These are phyloP conservation scores for Rotaria macrura DNA, from an alignment of 2,888 invertebrate genomes.

Conservation along the genomic window DNA sequence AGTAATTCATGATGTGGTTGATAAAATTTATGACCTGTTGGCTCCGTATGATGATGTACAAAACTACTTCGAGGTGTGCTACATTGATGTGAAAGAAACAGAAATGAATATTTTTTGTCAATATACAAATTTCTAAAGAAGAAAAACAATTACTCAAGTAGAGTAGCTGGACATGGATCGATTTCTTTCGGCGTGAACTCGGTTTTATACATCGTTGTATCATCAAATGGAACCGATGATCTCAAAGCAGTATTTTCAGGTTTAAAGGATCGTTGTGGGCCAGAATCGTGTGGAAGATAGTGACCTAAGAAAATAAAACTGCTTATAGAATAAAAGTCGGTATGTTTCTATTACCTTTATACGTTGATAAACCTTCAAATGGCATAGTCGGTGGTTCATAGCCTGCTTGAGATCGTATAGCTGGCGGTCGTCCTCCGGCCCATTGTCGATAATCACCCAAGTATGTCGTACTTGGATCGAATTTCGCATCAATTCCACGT, in stretches of 20 bases:
- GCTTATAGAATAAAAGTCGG: background rate
- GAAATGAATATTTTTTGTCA: too few species aligned
- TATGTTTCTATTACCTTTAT: slow-evolving; percentile 36
- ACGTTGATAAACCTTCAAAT: slow-evolving; percentile 46
- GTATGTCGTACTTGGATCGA: slow-evolving; percentile 44
- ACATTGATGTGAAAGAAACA: background rate
- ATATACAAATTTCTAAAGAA: background rate
- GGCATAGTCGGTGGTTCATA: slow-evolving; percentile 45
- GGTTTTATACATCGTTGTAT: slow-evolving; percentile 44
- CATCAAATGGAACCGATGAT: slow-evolving; percentile 43
- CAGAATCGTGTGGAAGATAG: slow-evolving; percentile 40
- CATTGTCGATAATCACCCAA: slow-evolving; percentile 41
- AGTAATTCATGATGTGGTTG: slow-evolving; percentile 36
- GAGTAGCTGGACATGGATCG: slow-evolving; percentile 43
- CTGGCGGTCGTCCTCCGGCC: slow-evolving; percentile 38
- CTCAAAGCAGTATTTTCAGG: slow-evolving; percentile 38
- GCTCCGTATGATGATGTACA: background rate
- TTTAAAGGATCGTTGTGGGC: slow-evolving; percentile 38
- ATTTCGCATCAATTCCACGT: slow-evolving; percentile 38
- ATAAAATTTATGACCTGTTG: slow-evolving; percentile 44
- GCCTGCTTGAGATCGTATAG: slow-evolving; percentile 37
- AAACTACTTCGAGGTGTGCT: background rate
- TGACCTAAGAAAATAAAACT: slow-evolving; percentile 35
- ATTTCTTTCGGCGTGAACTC: slow-evolving; percentile 42
- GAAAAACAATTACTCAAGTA: slow-evolving; percentile 39